A percentile compares a stretch with the other conserved stretches of the same genome.
Evolutionary conservation across 2,888 invertebrate genomes (phyloP).

Genomic region (Melieria crassipennis): DNA sequence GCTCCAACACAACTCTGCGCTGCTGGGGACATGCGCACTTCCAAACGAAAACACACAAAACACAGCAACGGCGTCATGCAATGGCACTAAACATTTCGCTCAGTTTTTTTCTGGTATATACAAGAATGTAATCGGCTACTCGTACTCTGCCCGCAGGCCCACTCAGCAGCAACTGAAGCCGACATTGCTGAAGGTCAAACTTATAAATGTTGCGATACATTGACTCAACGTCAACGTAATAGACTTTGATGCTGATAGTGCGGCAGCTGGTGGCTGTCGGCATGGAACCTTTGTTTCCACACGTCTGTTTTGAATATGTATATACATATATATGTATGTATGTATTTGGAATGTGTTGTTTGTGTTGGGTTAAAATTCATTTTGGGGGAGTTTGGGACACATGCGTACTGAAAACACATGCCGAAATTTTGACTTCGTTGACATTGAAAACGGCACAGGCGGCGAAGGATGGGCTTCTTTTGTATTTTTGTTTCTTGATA

Average conservation of each 20-base stretch:
- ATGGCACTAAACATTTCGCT: constrained; percentile 11
- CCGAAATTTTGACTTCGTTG: constrained; percentile 12
- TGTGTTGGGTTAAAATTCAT: background rate
- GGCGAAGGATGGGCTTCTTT: no score
- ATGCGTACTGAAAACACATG: no score
- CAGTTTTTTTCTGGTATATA: constrained; percentile 14
- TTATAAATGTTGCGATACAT: constrained; percentile 40
- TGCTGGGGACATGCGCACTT: background rate
- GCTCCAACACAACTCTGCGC: constrained; percentile 1
- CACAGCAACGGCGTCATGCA: background rate
- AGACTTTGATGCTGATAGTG: no score
- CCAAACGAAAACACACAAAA: background rate
- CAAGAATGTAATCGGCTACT: background rate
- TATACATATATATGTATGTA: background rate
- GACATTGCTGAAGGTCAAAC: constrained; percentile 45
- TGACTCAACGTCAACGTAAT: background rate
- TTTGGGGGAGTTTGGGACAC: no score
- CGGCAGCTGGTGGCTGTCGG: no score
- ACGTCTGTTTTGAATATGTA: no score
- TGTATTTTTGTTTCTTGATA: no score
- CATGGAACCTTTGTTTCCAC: no score
- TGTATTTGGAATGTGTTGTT: background rate
- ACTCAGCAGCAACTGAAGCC: constrained; percentile 2
- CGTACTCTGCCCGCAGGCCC: background rate
- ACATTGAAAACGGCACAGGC: constrained; percentile 9